Base-by-base conservation (phyloP, 2,888 invertebrate species). In the Eilema depressum region DNA sequence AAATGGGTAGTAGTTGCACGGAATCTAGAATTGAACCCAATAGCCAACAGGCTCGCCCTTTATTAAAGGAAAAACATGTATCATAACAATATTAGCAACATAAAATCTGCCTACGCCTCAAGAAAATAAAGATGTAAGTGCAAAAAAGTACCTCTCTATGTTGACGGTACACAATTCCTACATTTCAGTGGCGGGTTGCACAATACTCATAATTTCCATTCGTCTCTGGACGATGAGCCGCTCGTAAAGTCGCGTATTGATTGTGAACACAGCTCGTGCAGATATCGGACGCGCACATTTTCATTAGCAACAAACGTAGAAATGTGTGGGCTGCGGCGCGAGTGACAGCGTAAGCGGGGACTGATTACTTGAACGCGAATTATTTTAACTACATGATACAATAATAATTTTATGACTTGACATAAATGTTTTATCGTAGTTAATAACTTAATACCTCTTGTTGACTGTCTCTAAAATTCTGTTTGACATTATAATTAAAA, bases 181-280 rank as follows among this genome's bases (percentile, higher is more conserved):
- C 20, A 56, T 63, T 28, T 70, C 41, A 59, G 56, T 33, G 62
- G 65, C 63, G 28, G 56, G 61, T 63, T 59, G 67, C 66, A 47
- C 62, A 66, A 64, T 77, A 65, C 61, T 66, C 66, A 47, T 69
- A 33, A 65, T 65, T 28, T 65, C 56, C 70, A 64, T 68, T 74
- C 33, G 66, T 73, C 62, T 66, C 64, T 41, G 62, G 61, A 28
- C 76, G 76, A 77, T 69, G 79, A 70, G 66, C 28, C 57, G 71
- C 72, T 81, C 79, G 75, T 83, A 83, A 86, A 79, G 71, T 82
- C 71, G 69, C 76, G 77, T 76, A 83, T 85, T 76, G 82, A 84
- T 85, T 81, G 81, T 82, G 79, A 82, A 78, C 81, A 74, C 70
- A 74, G 78, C 82, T 78, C 68, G 68, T 68, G 72, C 69, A 72